A percentile compares a stretch with the other conserved stretches of the same genome.
phyloP scores from a whole-genome alignment of 2,113 vertebrate genomes.

The Pantherophis guttatus region DNA sequence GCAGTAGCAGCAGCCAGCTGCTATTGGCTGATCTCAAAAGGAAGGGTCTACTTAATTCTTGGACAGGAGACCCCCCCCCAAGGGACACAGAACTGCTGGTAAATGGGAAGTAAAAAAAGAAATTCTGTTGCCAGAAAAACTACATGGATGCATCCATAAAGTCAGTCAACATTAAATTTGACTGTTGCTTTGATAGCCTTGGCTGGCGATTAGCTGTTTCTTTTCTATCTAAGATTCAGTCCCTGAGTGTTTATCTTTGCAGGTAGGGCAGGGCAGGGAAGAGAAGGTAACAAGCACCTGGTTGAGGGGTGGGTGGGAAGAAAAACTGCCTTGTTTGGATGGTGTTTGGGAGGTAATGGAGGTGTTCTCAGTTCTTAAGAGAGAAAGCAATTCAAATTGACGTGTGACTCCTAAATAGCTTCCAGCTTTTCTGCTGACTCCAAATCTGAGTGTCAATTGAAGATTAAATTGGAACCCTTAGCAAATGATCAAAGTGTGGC shows the following conservation, averaged over 20 bases:
- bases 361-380: background rate
- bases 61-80: background rate
- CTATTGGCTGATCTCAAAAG: background rate
- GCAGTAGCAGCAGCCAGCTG: background rate
- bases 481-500: background rate
- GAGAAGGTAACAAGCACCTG: background rate
- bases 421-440: background rate
- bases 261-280: background rate
- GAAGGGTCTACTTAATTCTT: background rate
- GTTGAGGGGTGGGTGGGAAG: background rate
- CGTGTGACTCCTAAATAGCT: too few species aligned
- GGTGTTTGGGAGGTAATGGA: background rate
- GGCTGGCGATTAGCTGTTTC: background rate
- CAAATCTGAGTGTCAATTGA: background rate
- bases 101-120: background rate
- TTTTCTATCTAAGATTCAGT: background rate
- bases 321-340: background rate
- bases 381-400: background rate
- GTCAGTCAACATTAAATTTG: background rate
- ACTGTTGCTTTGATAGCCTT: background rate
- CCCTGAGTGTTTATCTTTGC: background rate
- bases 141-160: background rate
- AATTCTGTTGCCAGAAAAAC: background rate
- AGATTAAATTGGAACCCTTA: background rate
- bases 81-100: background rate